phyloP scores from a whole-genome alignment of 2,113 vertebrate genomes.

The Peromyscus polionotus region DNA sequence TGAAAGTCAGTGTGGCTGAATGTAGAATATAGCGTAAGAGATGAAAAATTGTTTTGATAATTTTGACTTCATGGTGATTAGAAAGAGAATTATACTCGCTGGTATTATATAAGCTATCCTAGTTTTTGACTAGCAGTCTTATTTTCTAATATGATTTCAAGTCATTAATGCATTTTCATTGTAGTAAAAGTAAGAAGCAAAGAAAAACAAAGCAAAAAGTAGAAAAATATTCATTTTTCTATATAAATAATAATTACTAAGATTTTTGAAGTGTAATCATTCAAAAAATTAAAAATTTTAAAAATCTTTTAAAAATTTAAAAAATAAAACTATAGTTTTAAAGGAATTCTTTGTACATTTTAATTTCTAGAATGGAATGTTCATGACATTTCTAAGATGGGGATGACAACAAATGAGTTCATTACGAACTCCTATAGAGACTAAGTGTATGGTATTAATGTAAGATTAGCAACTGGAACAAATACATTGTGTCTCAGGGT shows the following conservation, averaged over 20 bases:
- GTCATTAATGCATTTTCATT: not conserved
- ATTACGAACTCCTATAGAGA: not conserved
- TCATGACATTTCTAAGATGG: slow-evolving; percentile 12
- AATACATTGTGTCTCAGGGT: not conserved
- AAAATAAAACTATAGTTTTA: not conserved
- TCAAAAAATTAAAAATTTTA: not conserved
- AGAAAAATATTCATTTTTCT: not conserved
- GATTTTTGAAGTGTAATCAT: not conserved
- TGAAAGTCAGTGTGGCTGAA: slow-evolving; percentile 23
- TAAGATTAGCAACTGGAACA: not conserved
- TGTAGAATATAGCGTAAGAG: not conserved
- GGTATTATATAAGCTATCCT: not conserved
- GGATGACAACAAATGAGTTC: not conserved
- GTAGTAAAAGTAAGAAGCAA: not conserved
- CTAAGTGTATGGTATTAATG: not conserved
- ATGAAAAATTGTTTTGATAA: not conserved
- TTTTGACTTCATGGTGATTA: not conserved
- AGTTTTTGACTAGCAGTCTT: not conserved
- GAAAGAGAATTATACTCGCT: not conserved
- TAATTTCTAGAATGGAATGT: not conserved
- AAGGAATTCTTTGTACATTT: not conserved
- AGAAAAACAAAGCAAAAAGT: not conserved
- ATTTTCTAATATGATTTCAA: not conserved
- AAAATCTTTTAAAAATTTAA: not conserved
- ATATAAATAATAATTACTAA: not conserved